Evolutionary conservation across 2,797 vertebrate species (phyloP), one percentile per base, ranked within the genome.

Genomic region (Salmo trutta): DNA sequence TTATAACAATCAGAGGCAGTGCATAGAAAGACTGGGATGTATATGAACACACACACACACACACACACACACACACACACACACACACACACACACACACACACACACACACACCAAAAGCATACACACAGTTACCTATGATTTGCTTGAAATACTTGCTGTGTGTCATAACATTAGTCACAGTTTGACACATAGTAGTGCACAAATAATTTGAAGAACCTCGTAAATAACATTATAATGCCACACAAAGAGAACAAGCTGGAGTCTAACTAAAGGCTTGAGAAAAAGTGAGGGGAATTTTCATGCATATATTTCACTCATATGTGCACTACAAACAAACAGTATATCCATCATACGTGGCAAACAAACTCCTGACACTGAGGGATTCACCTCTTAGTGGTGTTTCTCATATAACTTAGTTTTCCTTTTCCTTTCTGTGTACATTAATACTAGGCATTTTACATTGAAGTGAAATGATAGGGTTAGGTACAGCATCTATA

Each of bases 391-490:
- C 79, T 83, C 82, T 85, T 79, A 77, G 64, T 73, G 21, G 36
- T 73, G 77, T 79, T 68, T 62, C 24, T 59, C 14, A 80, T 90
- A 90, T 87, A 88, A 87, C 83, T 91, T 87, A 77, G 77, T 86
- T 87, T 90, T 92, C 88, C 87, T 90, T 88, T 87, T 90, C 84
- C 84, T 88, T 88, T 91, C 88, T 86, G 83, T 47, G 77, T 88
- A 89, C 88, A 92, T 93, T 91, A 93, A 93, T 90, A 83, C 84
- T 89, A 91, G 81, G 81, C 86, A 82, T 90, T 88, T 88, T 89
- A 92, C 89, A 74, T 82, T 88, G 76, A 81, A 88, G 84, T 91
- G 84, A 92, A 94, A 93, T 92, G 90, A 92, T 89, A 94, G 91
- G 89, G 91, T 82, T 87, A 77, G 85, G 83, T 73, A 80, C 84